Conservation (phyloP, 2,888 invertebrate species). For the Zootermopsis nevadensis region DNA sequence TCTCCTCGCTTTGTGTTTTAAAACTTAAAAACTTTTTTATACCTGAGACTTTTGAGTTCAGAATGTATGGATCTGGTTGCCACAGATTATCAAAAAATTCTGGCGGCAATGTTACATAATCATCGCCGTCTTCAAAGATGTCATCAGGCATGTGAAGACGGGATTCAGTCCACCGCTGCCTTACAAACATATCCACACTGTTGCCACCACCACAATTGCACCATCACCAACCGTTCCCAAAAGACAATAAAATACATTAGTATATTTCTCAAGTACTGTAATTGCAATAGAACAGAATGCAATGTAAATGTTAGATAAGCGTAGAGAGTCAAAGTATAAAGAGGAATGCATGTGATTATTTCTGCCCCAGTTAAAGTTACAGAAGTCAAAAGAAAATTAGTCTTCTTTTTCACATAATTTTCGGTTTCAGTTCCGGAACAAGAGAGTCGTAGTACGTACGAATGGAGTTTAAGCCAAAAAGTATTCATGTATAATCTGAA, state of each 20-base stretch:
- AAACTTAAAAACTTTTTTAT: conserved; percentile 55
- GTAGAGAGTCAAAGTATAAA: neutral
- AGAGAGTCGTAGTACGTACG: too few relatives aligned
- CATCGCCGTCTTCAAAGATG: conserved; percentile 83
- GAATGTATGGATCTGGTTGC: conserved; percentile 88
- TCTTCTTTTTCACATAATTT: too few relatives aligned
- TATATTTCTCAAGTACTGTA: neutral
- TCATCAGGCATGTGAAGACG: conserved; percentile 79
- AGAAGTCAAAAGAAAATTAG: too few relatives aligned
- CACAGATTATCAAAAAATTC: conserved; percentile 87
- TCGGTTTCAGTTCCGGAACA: too few relatives aligned
- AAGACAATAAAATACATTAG: neutral
- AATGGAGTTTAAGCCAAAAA: too few relatives aligned
- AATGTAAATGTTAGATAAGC: too few relatives aligned
- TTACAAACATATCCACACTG: conserved; percentile 87
- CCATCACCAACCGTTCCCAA: conserved; percentile 33
- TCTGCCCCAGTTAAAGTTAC: too few relatives aligned
- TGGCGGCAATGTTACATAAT: conserved; percentile 82
- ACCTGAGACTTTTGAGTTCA: conserved; percentile 89
- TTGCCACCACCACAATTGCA: conserved; percentile 24
- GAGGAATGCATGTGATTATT: neutral
- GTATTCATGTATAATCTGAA: too few relatives aligned
- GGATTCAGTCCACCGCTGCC: conserved; percentile 85
- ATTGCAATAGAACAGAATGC: neutral
- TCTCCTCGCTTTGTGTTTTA: neutral